Evolutionary conservation across 2,113 vertebrate genomes (phyloP).

Genomic region (Romanogobio albipinnatus): DNA sequence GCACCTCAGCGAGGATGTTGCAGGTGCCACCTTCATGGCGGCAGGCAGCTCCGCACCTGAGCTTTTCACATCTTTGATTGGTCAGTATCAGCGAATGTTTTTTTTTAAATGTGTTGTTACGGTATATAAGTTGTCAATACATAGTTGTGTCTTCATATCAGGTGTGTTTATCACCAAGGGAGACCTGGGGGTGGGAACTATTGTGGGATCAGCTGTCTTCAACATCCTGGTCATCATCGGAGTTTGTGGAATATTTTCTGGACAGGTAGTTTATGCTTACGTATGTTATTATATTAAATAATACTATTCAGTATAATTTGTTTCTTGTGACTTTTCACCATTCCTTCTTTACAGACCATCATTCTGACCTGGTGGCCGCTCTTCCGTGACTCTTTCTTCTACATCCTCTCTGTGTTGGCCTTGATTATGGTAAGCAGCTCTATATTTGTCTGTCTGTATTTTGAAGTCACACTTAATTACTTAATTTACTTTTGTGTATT

Average conservation of each 20-base stretch:
- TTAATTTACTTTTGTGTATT: constrained; percentile 39
- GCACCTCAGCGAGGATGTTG: constrained; percentile 81
- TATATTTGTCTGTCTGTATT: not conserved
- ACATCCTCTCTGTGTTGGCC: constrained; percentile 78
- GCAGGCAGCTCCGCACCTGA: constrained; percentile 82
- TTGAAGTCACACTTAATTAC: not conserved
- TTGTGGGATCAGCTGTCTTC: constrained; percentile 82
- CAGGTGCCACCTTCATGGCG: constrained; percentile 82
- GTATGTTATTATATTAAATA: not conserved
- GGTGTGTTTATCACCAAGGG: constrained; percentile 83
- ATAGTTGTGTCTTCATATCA: constrained; percentile 42
- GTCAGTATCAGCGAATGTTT: constrained; percentile 63
- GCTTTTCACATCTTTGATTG: constrained; percentile 82
- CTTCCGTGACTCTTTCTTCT: constrained; percentile 77
- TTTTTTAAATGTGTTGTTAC: not conserved
- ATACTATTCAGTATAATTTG: too few relatives aligned
- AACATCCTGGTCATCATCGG: constrained; percentile 83
- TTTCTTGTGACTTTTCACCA: not conserved
- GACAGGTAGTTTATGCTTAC: constrained; percentile 66
- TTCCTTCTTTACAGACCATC: constrained; percentile 66
- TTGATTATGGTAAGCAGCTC: constrained; percentile 75
- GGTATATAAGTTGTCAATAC: not conserved
- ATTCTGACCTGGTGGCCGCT: constrained; percentile 80
- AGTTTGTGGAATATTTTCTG: constrained; percentile 77
- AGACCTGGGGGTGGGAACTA: constrained; percentile 80